phyloP scores from a whole-genome alignment of 2,113 vertebrate species.

The Ascaphus truei region DNA sequence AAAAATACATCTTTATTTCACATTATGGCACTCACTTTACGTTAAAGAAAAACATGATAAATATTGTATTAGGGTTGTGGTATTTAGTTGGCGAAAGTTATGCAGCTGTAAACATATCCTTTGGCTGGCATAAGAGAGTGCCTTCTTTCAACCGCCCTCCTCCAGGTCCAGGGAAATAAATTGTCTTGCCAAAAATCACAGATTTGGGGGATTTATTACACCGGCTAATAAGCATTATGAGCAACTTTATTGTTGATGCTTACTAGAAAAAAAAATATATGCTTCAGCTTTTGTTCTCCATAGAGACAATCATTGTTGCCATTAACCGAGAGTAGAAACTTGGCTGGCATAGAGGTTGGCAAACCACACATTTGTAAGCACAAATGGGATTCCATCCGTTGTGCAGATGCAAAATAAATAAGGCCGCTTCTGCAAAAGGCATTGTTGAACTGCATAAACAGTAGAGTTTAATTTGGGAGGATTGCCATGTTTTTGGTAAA shows the following conservation, averaged over 20 bases:
- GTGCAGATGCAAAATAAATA: slow-evolving; percentile 56
- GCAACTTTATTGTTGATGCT: background rate
- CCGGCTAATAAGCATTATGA: background rate
- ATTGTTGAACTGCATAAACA: slow-evolving; percentile 54
- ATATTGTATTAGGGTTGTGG: too few relatives aligned
- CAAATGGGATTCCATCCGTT: slow-evolving; percentile 55
- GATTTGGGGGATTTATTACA: background rate
- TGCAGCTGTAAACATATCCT: background rate
- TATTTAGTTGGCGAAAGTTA: too few relatives aligned
- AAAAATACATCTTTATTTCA: background rate
- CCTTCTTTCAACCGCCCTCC: background rate
- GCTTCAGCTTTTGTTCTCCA: slow-evolving; percentile 45
- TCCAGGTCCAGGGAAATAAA: background rate
- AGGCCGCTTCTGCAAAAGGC: slow-evolving; percentile 47
- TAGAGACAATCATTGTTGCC: slow-evolving; percentile 46
- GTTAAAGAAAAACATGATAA: too few relatives aligned
- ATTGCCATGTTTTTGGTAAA: slow-evolving; percentile 60
- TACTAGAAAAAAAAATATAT: slow-evolving; percentile 45
- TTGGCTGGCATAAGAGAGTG: background rate
- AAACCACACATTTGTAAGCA: slow-evolving; percentile 53
- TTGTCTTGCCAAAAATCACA: background rate
- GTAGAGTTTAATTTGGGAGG: slow-evolving; percentile 48
- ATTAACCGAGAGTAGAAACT: slow-evolving; percentile 49
- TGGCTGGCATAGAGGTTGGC: slow-evolving; percentile 47
- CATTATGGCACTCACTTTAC: too few relatives aligned